phyloP scores from a whole-genome alignment of 2,888 invertebrate genomes.

The Agrotis puta region DNA sequence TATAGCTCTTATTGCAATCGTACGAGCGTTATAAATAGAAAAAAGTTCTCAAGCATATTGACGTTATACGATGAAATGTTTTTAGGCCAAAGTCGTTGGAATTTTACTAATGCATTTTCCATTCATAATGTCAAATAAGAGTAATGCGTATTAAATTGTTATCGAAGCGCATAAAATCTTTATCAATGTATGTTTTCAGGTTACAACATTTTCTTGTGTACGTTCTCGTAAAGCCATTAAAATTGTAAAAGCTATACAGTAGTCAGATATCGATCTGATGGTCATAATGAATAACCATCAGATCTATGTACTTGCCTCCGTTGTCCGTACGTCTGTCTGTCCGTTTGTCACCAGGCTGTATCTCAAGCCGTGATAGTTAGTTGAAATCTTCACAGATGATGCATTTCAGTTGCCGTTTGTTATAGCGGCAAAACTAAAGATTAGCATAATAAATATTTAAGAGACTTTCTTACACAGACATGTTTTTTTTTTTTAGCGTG shows the following conservation, averaged over 20 bases:
- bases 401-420: too few species aligned
- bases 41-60: not conserved
- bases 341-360: too few species aligned
- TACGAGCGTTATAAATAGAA: not conserved
- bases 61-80: not conserved
- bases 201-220: slow-evolving; percentile 62
- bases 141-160: slow-evolving; percentile 56
- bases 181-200: slow-evolving; percentile 81
- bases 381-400: too few species aligned
- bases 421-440: too few species aligned
- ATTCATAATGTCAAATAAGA: slow-evolving; percentile 20
- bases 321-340: too few species aligned
- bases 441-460: too few species aligned
- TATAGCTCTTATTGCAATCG: slow-evolving; percentile 3
- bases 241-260: not conserved
- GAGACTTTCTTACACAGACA: too few species aligned
- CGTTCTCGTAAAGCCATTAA: slow-evolving; percentile 32
- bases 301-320: too few species aligned
- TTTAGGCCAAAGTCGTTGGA: slow-evolving; percentile 1
- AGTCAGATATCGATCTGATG: not conserved
- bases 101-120: slow-evolving; percentile 29
- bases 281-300: too few species aligned
- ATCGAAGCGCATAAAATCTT: slow-evolving; percentile 74
- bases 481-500: too few species aligned
- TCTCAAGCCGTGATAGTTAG: too few species aligned